Percentiles rank a stretch among this genome's conserved stretches.
These are phyloP conservation scores for Probosciger aterrimus DNA, from an alignment of 2,113 vertebrate species.

Conservation along the genomic window DNA sequence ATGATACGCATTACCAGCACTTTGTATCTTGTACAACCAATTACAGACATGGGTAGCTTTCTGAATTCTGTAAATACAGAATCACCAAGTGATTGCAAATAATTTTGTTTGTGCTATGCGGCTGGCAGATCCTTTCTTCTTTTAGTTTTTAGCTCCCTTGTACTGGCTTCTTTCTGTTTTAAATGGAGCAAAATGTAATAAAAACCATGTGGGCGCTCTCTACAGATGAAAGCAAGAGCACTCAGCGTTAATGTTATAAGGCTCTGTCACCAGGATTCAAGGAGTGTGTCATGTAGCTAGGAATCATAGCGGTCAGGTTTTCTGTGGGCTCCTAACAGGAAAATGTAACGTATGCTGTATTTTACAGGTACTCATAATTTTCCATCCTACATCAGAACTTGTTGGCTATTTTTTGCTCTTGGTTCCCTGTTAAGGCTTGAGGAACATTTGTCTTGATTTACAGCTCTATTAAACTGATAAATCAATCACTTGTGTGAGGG, in stretches of 20 bases:
- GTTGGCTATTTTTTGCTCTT: conserved; percentile 14
- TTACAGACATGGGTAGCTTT: not conserved
- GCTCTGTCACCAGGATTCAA: not conserved
- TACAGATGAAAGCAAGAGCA: not conserved
- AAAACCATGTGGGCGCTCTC: not conserved
- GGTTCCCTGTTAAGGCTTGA: not conserved
- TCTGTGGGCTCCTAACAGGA: not conserved
- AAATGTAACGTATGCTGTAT: not conserved
- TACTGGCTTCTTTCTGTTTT: not conserved
- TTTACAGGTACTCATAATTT: not conserved
- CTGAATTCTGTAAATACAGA: not conserved
- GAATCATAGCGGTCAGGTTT: not conserved
- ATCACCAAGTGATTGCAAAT: not conserved
- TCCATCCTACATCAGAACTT: conserved; percentile 7
- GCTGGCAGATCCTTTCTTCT: not conserved
- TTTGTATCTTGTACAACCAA: not conserved
- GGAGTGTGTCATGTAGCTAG: not conserved
- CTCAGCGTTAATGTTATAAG: not conserved
- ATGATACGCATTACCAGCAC: not conserved
- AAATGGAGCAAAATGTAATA: not conserved
- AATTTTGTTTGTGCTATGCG: not conserved
- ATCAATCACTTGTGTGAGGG: conserved; percentile 24
- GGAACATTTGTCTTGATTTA: not conserved
- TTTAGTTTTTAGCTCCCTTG: not conserved
- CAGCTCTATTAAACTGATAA: conserved; percentile 36